These are phyloP conservation scores for Notarius quadriscutis DNA, from an alignment of 2,113 vertebrate species.

Conservation along the genomic window DNA sequence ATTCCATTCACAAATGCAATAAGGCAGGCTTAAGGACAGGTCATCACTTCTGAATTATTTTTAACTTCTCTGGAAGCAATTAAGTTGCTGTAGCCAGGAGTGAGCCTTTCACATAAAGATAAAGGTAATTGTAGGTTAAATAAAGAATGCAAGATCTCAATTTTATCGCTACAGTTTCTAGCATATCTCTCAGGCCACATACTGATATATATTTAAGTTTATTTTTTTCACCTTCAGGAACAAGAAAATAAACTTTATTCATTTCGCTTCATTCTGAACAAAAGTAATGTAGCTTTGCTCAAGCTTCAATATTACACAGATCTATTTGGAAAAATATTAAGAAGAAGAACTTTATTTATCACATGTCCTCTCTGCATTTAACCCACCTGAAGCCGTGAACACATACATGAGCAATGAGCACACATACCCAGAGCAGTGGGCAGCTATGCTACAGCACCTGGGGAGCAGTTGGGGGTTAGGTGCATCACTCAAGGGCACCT, in stretches of 20 bases:
- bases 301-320: not conserved
- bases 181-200: not conserved
- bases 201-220: not conserved
- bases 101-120: not conserved
- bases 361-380: too few relatives aligned
- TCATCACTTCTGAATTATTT: not conserved
- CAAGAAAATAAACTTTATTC: not conserved
- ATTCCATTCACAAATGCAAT: slow-evolving; percentile 37
- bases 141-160: not conserved
- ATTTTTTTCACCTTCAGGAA: not conserved
- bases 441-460: too few relatives aligned
- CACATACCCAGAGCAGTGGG: too few relatives aligned
- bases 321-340: not conserved
- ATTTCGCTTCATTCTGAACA: not conserved
- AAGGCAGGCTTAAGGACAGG: slow-evolving; percentile 27
- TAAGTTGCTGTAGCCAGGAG: not conserved
- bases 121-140: not conserved
- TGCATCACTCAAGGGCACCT: too few relatives aligned
- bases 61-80: slow-evolving; percentile 3
- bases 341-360: too few relatives aligned
- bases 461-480: too few relatives aligned
- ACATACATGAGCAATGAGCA: too few relatives aligned
- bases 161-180: not conserved
- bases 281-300: not conserved
- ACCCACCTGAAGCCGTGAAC: too few relatives aligned